Evolutionary conservation across 1,140 invertebrate genomes (phyloP).

Genomic region (Tetraneura akinire): DNA sequence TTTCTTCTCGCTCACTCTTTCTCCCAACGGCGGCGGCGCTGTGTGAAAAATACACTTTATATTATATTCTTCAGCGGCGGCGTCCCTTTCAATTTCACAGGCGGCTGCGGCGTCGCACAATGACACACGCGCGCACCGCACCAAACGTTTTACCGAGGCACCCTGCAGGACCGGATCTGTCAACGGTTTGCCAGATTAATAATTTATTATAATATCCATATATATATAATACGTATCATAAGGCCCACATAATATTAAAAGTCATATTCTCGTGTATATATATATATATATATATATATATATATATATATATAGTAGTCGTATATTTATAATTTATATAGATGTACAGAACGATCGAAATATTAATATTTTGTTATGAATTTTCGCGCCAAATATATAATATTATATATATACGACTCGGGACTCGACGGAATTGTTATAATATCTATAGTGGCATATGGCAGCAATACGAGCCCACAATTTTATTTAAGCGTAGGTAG

Average conservation of each 20-base stretch:
- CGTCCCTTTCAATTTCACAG: conserved; percentile 21
- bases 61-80: conserved; percentile 29
- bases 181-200: conserved; percentile 29
- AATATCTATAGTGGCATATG: too few relatives aligned
- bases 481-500: too few relatives aligned
- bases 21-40: background rate
- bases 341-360: background rate
- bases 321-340: background rate
- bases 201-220: conserved; percentile 9
- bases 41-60: conserved; percentile 23
- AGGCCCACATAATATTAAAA: background rate
- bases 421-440: too few relatives aligned
- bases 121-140: background rate
- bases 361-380: too few relatives aligned
- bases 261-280: background rate
- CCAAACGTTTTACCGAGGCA: conserved; percentile 35
- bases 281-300: background rate
- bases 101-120: conserved; percentile 22
- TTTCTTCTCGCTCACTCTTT: background rate
- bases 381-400: too few relatives aligned
- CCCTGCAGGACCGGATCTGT: conserved; percentile 47
- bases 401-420: too few relatives aligned
- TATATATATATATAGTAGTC: too few relatives aligned
- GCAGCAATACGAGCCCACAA: too few relatives aligned
- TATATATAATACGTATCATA: background rate